Evolutionary conservation across 2,113 vertebrate genomes (phyloP), one percentile per base, ranked within the genome.

Genomic region (Lepisosteus osseus): DNA sequence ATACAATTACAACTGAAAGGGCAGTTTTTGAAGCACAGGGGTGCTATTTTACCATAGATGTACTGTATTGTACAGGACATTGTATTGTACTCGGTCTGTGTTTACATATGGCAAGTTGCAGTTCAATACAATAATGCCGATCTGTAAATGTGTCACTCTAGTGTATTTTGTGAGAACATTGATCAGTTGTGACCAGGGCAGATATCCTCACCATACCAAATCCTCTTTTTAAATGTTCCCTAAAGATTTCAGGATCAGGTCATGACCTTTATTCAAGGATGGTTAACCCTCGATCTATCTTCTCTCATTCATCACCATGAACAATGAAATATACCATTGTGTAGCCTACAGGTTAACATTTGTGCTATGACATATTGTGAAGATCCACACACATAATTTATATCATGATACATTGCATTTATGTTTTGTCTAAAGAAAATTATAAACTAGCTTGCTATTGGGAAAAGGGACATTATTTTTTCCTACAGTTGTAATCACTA

Each of bases 211-310:
- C 59, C 12, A 11, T 2, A 51, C 42, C 7, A 62, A 47, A 71
- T 71, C 62, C 43, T 59, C 45, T 71, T 71, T 29, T 63, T 43
- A 12, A 63, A 63, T 17, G 40, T 47, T 71, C 61, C 69, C 69
- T 14, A 9, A 40, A 57, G 59, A 54, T 63, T 63, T 61, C 57
- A 44, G 43, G 4, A 45, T 57, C 59, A 71, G 59, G 69, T 71
- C 69, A 63, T 40, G 44, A 71, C 69, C 57, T 71, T 62, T 29
- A 71, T 4, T 11, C 41, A 40, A 9, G 63, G 29, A 13, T 9
- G 3, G 11, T 11, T 65, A 40, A 12, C 8, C 63, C 63, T 11
- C 8, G 40, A 42, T 65, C 63, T 7, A 13, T 13, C 47, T 51
- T 1, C 29, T 29, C 29, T 29, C 29, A 29, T 29, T 29, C 29